Evolutionary conservation across 1,140 invertebrate genomes (phyloP).

Genomic region (Marisa cornuarietis): DNA sequence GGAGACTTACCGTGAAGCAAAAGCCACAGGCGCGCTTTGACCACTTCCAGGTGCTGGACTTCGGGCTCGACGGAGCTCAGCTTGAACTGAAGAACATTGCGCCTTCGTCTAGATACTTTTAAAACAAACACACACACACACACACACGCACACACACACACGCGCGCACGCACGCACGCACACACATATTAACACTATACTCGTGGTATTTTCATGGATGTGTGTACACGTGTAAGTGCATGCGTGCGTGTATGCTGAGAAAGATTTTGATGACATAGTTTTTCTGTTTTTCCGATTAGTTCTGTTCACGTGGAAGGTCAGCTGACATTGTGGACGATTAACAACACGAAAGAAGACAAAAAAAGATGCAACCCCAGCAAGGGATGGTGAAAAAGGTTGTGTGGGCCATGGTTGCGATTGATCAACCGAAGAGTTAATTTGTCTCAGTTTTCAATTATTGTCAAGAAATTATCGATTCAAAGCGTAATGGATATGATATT

Average conservation of each 20-base stretch:
- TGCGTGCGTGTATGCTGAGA: neutral
- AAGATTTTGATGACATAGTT: no score
- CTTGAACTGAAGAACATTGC: slow-evolving; percentile 24
- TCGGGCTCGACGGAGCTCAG: slow-evolving; percentile 9
- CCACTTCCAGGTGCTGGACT: slow-evolving; percentile 20
- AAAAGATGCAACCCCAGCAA: no score
- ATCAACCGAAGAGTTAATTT: no score
- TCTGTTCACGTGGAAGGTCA: no score
- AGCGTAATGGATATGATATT: no score
- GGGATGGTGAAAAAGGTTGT: no score
- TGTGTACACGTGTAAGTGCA: neutral
- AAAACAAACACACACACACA: neutral
- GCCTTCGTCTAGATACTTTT: neutral
- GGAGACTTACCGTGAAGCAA: neutral
- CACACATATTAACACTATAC: neutral
- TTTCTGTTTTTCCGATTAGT: no score
- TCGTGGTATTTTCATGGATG: neutral
- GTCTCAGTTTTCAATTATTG: no score
- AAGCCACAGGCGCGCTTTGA: slow-evolving; percentile 29
- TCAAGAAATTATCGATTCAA: no score
- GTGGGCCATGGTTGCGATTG: no score
- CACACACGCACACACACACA: neutral
- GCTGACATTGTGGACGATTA: no score
- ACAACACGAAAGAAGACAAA: no score
- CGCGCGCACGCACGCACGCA: neutral